These are phyloP conservation scores for Mugil cephalus DNA, from an alignment of 2,113 vertebrate species.

Conservation along the genomic window DNA sequence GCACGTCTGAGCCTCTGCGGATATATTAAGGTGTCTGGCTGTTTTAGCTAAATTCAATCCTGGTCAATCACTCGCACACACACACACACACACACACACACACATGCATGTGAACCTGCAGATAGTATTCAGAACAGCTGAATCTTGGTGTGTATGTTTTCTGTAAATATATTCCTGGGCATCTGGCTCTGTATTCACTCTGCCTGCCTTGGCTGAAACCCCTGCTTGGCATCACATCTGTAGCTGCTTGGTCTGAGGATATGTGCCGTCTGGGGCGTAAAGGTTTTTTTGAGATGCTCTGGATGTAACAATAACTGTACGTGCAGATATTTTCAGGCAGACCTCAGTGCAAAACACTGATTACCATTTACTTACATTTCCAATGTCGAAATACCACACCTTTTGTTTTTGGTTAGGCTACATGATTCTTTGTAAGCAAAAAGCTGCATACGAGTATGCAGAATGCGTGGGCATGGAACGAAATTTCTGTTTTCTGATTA, in stretches of 20 bases:
- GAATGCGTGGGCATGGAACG: no score
- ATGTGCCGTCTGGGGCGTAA: constrained; percentile 33
- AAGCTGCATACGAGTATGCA: no score
- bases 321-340: neutral
- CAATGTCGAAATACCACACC: neutral
- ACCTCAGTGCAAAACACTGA: neutral
- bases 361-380: neutral
- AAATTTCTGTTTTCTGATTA: no score
- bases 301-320: constrained; percentile 21
- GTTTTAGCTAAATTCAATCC: constrained; percentile 50
- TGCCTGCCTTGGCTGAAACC: constrained; percentile 33
- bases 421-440: no score
- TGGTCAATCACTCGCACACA: constrained; percentile 32
- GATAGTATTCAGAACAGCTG: constrained; percentile 48
- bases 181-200: constrained; percentile 44
- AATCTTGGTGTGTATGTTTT: constrained; percentile 28
- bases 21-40: constrained; percentile 65
- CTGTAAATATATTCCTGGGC: constrained; percentile 39
- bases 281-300: constrained; percentile 13
- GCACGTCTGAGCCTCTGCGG: constrained; percentile 42
- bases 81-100: constrained; percentile 23
- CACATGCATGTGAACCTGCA: constrained; percentile 19
- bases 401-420: no score
- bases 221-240: constrained; percentile 56
- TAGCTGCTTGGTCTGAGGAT: constrained; percentile 47